Evolutionary conservation across 2,113 vertebrate species (phyloP), one percentile per base, ranked within the genome.

Genomic region (Eira barbara): DNA sequence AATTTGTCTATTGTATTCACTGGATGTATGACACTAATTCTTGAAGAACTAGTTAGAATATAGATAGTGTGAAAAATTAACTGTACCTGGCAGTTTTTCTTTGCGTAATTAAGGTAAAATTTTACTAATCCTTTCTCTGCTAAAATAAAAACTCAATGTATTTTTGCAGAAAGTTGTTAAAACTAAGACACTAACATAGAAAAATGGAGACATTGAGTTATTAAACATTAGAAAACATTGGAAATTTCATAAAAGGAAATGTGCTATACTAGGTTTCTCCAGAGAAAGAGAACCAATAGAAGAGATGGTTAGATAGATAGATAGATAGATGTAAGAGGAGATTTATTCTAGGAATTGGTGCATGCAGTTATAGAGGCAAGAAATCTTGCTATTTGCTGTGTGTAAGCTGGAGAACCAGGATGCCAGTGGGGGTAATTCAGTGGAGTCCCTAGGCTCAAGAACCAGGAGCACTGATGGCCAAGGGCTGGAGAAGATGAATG

Each of bases 191-290:
- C 29, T 65, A 39, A 80, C 2, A 6, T 14, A 94, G 55, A 80
- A 96, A 96, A 96, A 59, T 29, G 9, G 88, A 84, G 82, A 67
- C n/a, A 61, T 91, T 88, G 93, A 94, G 20, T 95, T 79, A 34
- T 94, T 76, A 94, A 92, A 91, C 7, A 45, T 76, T 52, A 63
- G 92, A 80, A 25, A 36, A 91, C 4, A n/a, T 63, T 59, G 55
- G 92, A 80, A 27, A 36, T 96, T 87, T 79, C 92, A 71, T 45
- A 34, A 76, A 92, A 96, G 42, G 36, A 89, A 94, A 61, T 79
- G 74, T 39, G 9, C 20, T 57, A 12, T 45, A 80, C 81, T 81
- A 81, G 42, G 23, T 23, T 49, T 90, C 57, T 47, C 63, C 31
- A 74, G 67, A 61, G 65, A 71, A 42, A 73, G 10, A 76, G 39